Conservation (phyloP, 2,888 invertebrate genomes). For the Gastrophysa polygoni region DNA sequence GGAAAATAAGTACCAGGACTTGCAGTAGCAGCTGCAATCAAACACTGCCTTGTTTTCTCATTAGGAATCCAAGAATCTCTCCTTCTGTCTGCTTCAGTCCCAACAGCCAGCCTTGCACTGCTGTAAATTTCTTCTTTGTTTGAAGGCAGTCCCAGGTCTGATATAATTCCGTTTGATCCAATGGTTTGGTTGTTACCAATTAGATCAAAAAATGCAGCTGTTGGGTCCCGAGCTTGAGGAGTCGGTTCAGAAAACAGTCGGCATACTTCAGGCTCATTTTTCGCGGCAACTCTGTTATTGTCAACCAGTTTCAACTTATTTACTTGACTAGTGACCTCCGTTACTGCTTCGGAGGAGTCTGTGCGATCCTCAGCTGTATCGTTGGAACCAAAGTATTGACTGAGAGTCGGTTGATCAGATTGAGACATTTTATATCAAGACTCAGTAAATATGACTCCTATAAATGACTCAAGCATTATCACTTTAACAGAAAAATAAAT, state of each 20-base stretch:
- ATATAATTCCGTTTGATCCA: constrained; percentile 42
- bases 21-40: constrained; percentile 68
- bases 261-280: constrained; percentile 59
- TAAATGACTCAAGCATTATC: too few relatives aligned
- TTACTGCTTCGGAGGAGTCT: constrained; percentile 44
- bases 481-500: too few relatives aligned
- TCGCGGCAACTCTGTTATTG: constrained; percentile 32
- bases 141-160: constrained; percentile 43
- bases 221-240: constrained; percentile 54
- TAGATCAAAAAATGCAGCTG: constrained; percentile 59
- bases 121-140: constrained; percentile 49
- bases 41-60: constrained; percentile 72
- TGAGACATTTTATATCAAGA: constrained; percentile 21
- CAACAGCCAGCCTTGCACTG: constrained; percentile 52
- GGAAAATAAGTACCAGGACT: constrained; percentile 73
- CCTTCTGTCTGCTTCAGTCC: constrained; percentile 65
- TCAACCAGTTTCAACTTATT: constrained; percentile 39
- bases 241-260: constrained; percentile 58
- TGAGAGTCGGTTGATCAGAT: constrained; percentile 59
- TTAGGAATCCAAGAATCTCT: constrained; percentile 84
- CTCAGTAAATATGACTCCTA: too few relatives aligned
- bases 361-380: constrained; percentile 39
- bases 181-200: constrained; percentile 50
- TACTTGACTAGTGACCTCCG: constrained; percentile 45
- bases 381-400: constrained; percentile 62